phyloP scores from a whole-genome alignment of 2,797 vertebrate species.

The Gymnothorax reevesii region DNA sequence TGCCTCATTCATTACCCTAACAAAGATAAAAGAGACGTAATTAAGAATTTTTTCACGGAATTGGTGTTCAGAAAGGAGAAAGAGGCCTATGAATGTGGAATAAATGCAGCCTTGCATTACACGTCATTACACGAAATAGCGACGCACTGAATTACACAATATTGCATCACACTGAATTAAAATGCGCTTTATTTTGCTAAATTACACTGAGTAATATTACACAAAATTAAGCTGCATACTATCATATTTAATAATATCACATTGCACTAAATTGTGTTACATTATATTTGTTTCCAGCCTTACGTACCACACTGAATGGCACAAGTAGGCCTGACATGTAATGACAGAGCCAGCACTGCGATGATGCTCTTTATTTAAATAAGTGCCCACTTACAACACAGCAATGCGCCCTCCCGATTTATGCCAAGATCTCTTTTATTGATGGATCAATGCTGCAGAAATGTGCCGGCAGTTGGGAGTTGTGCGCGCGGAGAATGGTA shows the following conservation, averaged over 20 bases:
- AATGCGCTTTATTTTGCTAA: too few species aligned
- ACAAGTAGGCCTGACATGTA: neutral
- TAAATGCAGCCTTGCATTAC: neutral
- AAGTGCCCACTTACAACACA: slow-evolving; percentile 43
- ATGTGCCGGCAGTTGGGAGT: slow-evolving; percentile 28
- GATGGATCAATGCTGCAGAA: slow-evolving; percentile 48
- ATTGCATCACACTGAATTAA: too few species aligned
- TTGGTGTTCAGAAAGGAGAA: neutral
- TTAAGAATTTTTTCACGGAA: slow-evolving; percentile 17
- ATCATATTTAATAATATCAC: too few species aligned
- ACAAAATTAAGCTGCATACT: too few species aligned
- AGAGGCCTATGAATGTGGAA: neutral
- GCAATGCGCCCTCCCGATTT: slow-evolving; percentile 45
- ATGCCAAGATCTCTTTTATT: slow-evolving; percentile 42
- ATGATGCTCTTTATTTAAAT: slow-evolving; percentile 41
- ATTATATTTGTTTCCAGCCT: neutral
- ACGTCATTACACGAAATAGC: too few species aligned
- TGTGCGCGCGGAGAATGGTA: slow-evolving; percentile 23
- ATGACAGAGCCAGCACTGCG: slow-evolving; percentile 17
- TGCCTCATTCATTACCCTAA: slow-evolving; percentile 18
- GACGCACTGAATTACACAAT: too few species aligned
- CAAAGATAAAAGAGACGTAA: slow-evolving; percentile 10
- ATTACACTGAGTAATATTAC: too few species aligned
- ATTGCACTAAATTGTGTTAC: too few species aligned
- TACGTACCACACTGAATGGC: neutral